Conservation (phyloP, 2,797 vertebrate genomes). For the Acrocephalus scirpaceus region DNA sequence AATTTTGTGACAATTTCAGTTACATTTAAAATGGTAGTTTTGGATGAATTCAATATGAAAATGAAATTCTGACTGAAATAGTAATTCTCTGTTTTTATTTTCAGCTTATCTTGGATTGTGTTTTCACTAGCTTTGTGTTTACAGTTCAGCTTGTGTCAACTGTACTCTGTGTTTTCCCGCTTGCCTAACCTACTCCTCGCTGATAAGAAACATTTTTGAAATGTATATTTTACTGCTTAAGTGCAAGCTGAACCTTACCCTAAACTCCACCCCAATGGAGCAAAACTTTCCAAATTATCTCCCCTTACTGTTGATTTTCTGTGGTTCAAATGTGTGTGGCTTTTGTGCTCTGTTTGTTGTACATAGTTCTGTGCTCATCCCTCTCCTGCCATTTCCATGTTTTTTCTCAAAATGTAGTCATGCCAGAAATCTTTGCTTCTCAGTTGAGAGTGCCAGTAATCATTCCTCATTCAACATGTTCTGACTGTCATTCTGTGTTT, state of each 20-base stretch:
- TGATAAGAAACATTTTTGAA: not conserved
- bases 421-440: conserved; percentile 33
- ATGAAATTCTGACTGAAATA: not conserved
- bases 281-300: not conserved
- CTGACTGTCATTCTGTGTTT: conserved; percentile 50
- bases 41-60: not conserved
- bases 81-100: conserved; percentile 31
- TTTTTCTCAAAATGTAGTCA: not conserved
- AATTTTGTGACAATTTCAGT: conserved; percentile 13
- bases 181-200: not conserved
- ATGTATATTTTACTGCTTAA: not conserved
- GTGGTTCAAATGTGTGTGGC: not conserved
- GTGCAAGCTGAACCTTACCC: not conserved
- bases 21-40: conserved; percentile 13
- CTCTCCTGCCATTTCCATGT: not conserved
- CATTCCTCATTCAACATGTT: conserved; percentile 45
- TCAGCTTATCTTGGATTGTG: not conserved
- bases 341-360: not conserved
- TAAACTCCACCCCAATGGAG: not conserved
- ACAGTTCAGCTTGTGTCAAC: not conserved
- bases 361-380: not conserved
- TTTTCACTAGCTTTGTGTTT: conserved; percentile 17
- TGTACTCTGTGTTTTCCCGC: not conserved
- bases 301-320: not conserved
- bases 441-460: conserved; percentile 13